Evolutionary conservation across 2,888 invertebrate genomes (phyloP), one percentile per base, ranked within the genome.

Genomic region (Omphaloscelis lunosa): DNA sequence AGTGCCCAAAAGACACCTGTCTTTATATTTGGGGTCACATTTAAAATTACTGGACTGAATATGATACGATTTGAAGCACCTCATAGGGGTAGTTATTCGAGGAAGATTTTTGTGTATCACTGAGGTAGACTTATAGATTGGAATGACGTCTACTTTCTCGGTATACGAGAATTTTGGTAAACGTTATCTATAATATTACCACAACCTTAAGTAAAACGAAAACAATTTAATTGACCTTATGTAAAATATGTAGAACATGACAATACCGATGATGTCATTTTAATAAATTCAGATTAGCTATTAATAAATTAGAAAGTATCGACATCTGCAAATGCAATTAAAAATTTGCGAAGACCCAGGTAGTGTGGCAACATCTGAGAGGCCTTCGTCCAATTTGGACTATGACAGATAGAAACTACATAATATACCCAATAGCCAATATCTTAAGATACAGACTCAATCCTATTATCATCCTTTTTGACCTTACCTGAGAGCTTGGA

Each of bases 401-500:
- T 15, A 34, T 23, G 45, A 75, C n/a, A 65, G 48, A 41, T 58
- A 34, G 41, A 62, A 58, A 67, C 41, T 68, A 29, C 17, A 48
- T 15, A 15, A 41, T n/a, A 39, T 12, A 34, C n/a, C n/a, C 5
- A 17, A 15, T 39, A 7, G n/a, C 11, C 6, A 58, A 62, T 41
- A 11, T 62, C 29, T 80, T 91, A 93, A 34, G 93, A 89, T 56
- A 89, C 88, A 66, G 90, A 79, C 23, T 89, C 93, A 34, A 89
- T 91, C 65, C 92, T 92, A 27, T 92, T 91, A 59, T 91, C 87
- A 81, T 89, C 82, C 51, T 89, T 88, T 41, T 89, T 86, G 74
- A 90, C 89, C 53, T 92, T 93, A 39, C 91, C 91, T 20, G 93
- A 91, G 1, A 96, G 83, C 51, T 96, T 95, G 2, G 91, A 90